These are phyloP conservation scores for Alligator mississippiensis DNA, from an alignment of 2,113 vertebrate genomes.

Conservation along the genomic window DNA sequence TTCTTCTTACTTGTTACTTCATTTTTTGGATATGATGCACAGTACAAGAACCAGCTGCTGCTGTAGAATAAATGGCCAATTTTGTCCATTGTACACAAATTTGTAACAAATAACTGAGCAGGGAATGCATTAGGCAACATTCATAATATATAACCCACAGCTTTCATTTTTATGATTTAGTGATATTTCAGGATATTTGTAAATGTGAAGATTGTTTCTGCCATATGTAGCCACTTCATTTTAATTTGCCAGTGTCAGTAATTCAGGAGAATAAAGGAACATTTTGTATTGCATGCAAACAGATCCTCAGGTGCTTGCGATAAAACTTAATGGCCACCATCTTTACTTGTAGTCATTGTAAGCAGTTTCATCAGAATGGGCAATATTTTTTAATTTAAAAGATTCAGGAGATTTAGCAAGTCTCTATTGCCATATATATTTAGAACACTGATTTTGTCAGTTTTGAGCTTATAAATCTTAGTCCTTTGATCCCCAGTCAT, in stretches of 20 bases:
- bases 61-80: constrained; percentile 85
- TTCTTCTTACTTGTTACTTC: constrained; percentile 69
- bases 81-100: constrained; percentile 84
- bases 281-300: constrained; percentile 81
- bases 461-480: constrained; percentile 86
- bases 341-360: constrained; percentile 87
- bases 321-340: constrained; percentile 89
- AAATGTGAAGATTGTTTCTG: constrained; percentile 85
- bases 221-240: constrained; percentile 91
- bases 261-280: constrained; percentile 83
- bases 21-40: constrained; percentile 73
- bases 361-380: constrained; percentile 87
- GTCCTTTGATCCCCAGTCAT: constrained; percentile 83
- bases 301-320: constrained; percentile 86
- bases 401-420: constrained; percentile 82
- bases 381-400: constrained; percentile 91
- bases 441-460: constrained; percentile 85
- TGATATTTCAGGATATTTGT: constrained; percentile 88
- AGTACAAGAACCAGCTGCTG: constrained; percentile 82
- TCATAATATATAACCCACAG: constrained; percentile 85
- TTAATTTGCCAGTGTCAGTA: constrained; percentile 92
- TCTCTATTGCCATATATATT: constrained; percentile 80
- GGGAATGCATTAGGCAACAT: constrained; percentile 81
- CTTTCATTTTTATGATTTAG: constrained; percentile 87
- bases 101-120: constrained; percentile 86